Evolutionary conservation across 2,113 vertebrate genomes (phyloP).

Genomic region (Oreotragus oreotragus): DNA sequence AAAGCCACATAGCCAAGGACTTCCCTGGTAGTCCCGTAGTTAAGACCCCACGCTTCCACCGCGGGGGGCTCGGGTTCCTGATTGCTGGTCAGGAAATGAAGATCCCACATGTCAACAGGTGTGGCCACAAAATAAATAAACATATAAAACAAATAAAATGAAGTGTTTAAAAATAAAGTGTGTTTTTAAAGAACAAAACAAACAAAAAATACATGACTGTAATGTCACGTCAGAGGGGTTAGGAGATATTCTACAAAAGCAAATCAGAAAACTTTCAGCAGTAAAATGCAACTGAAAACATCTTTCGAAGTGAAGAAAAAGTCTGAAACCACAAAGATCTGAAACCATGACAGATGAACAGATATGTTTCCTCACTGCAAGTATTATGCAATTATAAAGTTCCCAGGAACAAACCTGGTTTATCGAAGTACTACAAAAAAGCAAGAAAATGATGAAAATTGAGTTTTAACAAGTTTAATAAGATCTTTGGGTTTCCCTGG

Average conservation of each 20-base stretch:
- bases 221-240: background rate
- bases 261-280: constrained; percentile 2
- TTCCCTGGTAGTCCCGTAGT: background rate
- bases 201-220: background rate
- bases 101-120: background rate
- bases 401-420: background rate
- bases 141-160: background rate
- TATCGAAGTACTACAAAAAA: background rate
- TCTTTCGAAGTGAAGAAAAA: background rate
- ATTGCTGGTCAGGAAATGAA: background rate
- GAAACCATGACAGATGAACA: background rate
- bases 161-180: background rate
- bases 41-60: background rate
- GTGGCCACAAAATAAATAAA: background rate
- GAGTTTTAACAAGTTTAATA: background rate
- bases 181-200: background rate
- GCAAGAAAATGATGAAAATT: background rate
- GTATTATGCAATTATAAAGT: background rate
- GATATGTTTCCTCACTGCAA: background rate
- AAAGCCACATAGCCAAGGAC: background rate
- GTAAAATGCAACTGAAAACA: constrained; percentile 37
- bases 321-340: constrained; percentile 40
- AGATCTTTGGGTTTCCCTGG: background rate
- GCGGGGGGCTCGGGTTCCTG: background rate
- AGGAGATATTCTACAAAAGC: constrained; percentile 50